Conservation (phyloP, 2,797 vertebrate genomes). For the Cuniculus paca region DNA sequence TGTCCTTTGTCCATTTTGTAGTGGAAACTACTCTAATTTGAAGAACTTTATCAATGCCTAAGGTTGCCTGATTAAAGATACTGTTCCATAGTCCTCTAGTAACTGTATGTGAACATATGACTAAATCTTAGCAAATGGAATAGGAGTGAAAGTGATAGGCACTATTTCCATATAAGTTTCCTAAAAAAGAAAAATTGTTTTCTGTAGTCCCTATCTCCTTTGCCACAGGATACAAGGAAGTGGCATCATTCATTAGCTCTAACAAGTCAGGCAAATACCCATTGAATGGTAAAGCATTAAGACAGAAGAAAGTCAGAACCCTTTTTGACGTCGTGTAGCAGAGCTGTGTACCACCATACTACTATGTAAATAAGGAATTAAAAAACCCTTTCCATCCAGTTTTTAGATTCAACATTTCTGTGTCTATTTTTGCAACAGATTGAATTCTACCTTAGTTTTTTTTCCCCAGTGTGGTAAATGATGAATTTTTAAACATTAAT, state of each 20-base stretch:
- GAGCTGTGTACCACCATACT: background rate
- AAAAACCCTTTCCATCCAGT: background rate
- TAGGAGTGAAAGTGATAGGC: background rate
- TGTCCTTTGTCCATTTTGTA: background rate
- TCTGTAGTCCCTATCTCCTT: background rate
- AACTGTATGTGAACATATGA: background rate
- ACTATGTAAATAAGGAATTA: background rate
- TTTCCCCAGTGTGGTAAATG: background rate
- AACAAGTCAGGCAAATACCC: background rate
- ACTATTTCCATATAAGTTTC: background rate
- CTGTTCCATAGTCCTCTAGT: background rate
- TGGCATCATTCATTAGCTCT: background rate
- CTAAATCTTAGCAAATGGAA: background rate
- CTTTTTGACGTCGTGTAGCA: background rate
- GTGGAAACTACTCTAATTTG: background rate
- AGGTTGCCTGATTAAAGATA: background rate
- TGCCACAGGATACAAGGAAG: background rate
- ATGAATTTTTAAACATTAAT: background rate
- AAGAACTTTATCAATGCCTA: background rate
- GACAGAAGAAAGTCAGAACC: background rate
- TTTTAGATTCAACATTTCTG: background rate
- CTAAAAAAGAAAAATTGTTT: background rate
- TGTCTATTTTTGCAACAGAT: background rate
- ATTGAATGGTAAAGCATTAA: background rate
- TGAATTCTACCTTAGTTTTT: background rate